These are phyloP conservation scores for Plusia festucae DNA, from an alignment of 2,888 invertebrate species.

Conservation along the genomic window DNA sequence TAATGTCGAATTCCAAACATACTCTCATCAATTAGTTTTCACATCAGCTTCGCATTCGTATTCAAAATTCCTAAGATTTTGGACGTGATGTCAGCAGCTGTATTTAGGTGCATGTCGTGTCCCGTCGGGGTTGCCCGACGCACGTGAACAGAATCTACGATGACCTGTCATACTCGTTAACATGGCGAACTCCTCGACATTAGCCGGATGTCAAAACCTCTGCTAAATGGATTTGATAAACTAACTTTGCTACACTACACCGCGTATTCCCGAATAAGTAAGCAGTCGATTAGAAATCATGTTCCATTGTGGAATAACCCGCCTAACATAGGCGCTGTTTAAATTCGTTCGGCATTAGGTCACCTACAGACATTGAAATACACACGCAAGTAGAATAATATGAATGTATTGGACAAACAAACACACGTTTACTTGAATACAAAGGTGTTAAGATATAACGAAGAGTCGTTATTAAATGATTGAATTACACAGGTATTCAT, in stretches of 20 bases:
- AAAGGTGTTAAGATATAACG: conserved; percentile 31
- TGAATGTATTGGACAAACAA: conserved; percentile 19
- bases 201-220: conserved; percentile 68
- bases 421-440: conserved; percentile 21
- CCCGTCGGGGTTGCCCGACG: conserved; percentile 76
- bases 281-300: conserved; percentile 31
- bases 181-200: conserved; percentile 55
- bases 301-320: conserved; percentile 52
- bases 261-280: conserved; percentile 39
- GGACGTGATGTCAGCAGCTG: conserved; percentile 76
- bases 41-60: conserved; percentile 58
- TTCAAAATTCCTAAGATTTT: conserved; percentile 65
- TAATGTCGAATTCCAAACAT: conserved; percentile 28
- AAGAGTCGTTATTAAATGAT: conserved; percentile 20
- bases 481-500: conserved; percentile 30
- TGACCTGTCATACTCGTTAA: conserved; percentile 60
- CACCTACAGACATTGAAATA: conserved; percentile 49
- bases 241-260: conserved; percentile 22
- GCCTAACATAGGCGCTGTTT: conserved; percentile 40
- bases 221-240: conserved; percentile 29
- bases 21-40: conserved; percentile 52
- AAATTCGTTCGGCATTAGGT: conserved; percentile 45
- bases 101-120: conserved; percentile 76
- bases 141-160: conserved; percentile 75
- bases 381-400: conserved; percentile 44